A percentile compares a stretch with the other conserved stretches of the same genome.
These are phyloP conservation scores for Noctua janthe DNA, from an alignment of 2,888 invertebrate species.

Conservation along the genomic window DNA sequence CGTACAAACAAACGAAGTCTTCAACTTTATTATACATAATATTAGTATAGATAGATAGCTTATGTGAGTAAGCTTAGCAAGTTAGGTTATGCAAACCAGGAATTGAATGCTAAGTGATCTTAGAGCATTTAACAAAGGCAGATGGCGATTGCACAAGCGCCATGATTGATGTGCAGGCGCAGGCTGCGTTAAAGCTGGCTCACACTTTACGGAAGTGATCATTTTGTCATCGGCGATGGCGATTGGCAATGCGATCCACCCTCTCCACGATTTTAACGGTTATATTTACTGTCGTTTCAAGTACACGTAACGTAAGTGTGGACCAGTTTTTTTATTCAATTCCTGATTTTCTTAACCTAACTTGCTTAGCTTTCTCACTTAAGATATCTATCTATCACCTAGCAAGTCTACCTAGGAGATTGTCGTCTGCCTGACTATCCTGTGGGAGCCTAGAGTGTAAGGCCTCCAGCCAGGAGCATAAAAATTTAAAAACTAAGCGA, in stretches of 20 bases:
- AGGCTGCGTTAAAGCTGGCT: constrained; percentile 35
- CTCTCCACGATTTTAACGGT: no score
- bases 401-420: background rate
- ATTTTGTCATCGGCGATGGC: background rate
- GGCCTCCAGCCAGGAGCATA: background rate
- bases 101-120: constrained; percentile 62
- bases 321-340: no score
- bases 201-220: constrained; percentile 9
- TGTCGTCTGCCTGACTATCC: background rate
- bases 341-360: no score
- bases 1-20: background rate
- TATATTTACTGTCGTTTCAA: no score
- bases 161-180: constrained; percentile 46
- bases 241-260: no score
- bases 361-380: no score
- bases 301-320: no score
- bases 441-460: background rate
- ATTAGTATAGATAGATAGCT: background rate
- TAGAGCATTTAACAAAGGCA: constrained; percentile 55
- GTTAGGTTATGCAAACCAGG: constrained; percentile 62
- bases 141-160: constrained; percentile 51
- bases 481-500: background rate
- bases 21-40: background rate
- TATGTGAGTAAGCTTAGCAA: constrained; percentile 18
- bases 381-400: no score